These are phyloP conservation scores for Caenorhabditis sp. DNA, from an alignment of 2,888 invertebrate species.

Conservation along the genomic window DNA sequence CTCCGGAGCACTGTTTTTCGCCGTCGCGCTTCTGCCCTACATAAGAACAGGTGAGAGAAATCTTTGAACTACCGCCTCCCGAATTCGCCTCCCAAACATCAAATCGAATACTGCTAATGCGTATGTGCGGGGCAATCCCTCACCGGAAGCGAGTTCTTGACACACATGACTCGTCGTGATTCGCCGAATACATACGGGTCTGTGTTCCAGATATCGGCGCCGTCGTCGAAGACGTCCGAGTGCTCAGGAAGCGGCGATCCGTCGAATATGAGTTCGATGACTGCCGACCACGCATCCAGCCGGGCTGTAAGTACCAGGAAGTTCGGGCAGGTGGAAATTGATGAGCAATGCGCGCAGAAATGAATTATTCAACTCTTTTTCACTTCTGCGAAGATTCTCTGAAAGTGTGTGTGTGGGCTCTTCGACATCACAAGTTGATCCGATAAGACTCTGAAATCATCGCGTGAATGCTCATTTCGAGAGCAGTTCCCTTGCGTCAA, in stretches of 20 bases:
- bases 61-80: constrained; percentile 22
- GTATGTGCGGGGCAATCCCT: not conserved
- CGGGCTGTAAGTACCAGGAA: constrained; percentile 33
- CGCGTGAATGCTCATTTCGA: no score
- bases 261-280: constrained; percentile 53
- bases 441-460: no score
- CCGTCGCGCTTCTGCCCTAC: constrained; percentile 19
- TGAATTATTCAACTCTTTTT: constrained; percentile 7
- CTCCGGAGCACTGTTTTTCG: constrained; percentile 26
- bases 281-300: constrained; percentile 49
- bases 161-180: constrained; percentile 24
- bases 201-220: constrained; percentile 30
- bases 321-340: constrained; percentile 11
- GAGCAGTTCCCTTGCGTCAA: no score
- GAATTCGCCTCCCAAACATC: constrained; percentile 32
- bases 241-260: constrained; percentile 8
- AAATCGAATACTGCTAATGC: constrained; percentile 12
- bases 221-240: not conserved
- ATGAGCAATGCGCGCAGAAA: constrained; percentile 3
- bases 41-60: constrained; percentile 22
- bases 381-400: not conserved
- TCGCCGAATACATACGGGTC: constrained; percentile 1
- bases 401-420: no score
- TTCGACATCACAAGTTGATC: no score
- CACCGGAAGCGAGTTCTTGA: constrained; percentile 26